These are phyloP conservation scores for Tinea pellionella DNA, from an alignment of 2,888 invertebrate species.

Conservation along the genomic window DNA sequence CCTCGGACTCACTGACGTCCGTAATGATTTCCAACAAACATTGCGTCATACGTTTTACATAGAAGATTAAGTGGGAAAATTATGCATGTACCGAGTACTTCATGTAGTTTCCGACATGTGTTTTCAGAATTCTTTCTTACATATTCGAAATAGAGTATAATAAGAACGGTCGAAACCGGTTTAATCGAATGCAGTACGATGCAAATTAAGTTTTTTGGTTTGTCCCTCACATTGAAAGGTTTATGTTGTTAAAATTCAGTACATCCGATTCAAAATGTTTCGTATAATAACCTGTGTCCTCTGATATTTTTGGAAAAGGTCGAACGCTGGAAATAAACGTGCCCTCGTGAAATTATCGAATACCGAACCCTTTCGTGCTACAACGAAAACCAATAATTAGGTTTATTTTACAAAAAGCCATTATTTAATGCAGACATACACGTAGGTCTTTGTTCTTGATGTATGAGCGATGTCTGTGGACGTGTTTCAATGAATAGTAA, in stretches of 20 bases:
- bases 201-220: neutral
- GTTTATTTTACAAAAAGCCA: neutral
- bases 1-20: neutral
- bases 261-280: neutral
- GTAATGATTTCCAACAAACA: slow-evolving; percentile 1
- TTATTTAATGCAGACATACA: neutral
- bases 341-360: neutral
- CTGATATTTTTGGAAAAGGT: neutral
- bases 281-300: neutral
- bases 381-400: neutral
- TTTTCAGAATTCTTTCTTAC: no score
- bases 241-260: neutral
- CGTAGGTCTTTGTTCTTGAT: neutral
- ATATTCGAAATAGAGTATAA: no score
- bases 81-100: neutral
- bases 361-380: no score
- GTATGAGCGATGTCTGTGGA: neutral
- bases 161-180: neutral
- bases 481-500: slow-evolving; percentile 7
- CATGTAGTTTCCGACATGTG: no score
- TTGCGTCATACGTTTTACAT: neutral
- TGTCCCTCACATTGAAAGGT: neutral
- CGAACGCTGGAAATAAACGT: neutral
- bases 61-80: neutral
- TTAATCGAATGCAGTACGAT: neutral